Evolutionary conservation across 1,140 invertebrate species (phyloP).

Genomic region (Amphibalanus amphitrite): DNA sequence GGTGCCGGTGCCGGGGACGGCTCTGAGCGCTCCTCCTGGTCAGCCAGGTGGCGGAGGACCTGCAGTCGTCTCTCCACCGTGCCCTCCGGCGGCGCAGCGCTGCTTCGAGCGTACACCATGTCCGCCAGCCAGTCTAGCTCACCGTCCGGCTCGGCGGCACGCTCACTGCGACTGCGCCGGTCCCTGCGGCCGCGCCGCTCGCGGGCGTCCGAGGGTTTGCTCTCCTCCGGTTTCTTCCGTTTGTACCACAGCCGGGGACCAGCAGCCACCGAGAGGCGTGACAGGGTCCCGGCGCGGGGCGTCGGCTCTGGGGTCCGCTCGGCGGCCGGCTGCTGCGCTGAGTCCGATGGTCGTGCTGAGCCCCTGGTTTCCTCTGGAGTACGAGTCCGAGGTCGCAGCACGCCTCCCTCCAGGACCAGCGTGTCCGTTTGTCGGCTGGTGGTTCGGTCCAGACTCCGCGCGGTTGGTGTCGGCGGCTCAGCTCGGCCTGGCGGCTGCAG

Average conservation of each 20-base stretch:
- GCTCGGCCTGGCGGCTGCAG: not conserved
- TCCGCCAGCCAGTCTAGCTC: conserved; percentile 4
- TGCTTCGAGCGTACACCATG: not conserved
- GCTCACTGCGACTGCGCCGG: not conserved
- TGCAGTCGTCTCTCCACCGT: not conserved
- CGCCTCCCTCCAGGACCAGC: not conserved
- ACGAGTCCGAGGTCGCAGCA: not conserved
- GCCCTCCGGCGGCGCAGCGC: not conserved
- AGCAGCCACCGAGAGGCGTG: not conserved
- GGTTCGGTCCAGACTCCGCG: not conserved
- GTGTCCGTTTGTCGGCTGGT: not conserved
- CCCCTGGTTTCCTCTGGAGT: not conserved
- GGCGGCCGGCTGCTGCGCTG: too few species aligned
- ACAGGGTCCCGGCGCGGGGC: not conserved
- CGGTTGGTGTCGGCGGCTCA: not conserved
- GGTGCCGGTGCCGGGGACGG: too few species aligned
- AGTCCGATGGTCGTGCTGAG: too few species aligned
- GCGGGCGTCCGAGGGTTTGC: not conserved
- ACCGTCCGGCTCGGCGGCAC: not conserved
- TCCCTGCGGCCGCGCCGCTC: not conserved
- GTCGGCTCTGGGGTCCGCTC: not conserved
- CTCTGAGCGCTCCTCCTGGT: not conserved
- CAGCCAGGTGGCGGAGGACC: not conserved
- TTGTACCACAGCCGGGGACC: not conserved
- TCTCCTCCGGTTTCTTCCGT: not conserved